A percentile compares a stretch with the other conserved stretches of the same genome.
These are phyloP conservation scores for Scaeva pyrastri DNA, from an alignment of 2,888 invertebrate species.

Conservation along the genomic window DNA sequence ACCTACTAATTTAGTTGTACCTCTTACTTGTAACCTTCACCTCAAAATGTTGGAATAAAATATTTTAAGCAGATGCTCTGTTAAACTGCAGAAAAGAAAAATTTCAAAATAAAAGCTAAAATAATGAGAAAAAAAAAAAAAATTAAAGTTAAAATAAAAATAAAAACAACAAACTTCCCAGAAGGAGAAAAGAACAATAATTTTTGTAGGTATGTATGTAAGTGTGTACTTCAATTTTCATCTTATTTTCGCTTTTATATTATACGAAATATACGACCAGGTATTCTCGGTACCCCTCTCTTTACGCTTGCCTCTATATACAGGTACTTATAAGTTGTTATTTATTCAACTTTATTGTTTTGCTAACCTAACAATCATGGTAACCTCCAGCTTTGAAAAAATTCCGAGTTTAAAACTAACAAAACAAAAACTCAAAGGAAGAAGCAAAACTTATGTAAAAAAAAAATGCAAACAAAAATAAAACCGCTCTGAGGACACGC, in stretches of 20 bases:
- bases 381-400: not conserved
- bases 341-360: conserved; percentile 20
- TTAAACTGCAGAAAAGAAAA: not conserved
- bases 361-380: not conserved
- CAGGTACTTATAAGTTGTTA: conserved; percentile 10
- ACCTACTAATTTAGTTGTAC: too few species aligned
- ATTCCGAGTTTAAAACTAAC: not conserved
- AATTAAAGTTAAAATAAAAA: not conserved
- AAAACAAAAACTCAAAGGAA: conserved; percentile 3
- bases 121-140: not conserved
- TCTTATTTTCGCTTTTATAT: not conserved
- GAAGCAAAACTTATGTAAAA: too few species aligned
- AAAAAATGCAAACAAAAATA: not conserved
- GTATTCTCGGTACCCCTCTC: too few species aligned
- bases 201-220: not conserved
- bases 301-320: not conserved
- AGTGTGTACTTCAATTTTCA: not conserved
- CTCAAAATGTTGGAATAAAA: not conserved
- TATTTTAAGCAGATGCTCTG: too few species aligned
- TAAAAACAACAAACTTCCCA: not conserved
- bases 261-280: too few species aligned
- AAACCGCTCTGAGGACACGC: not conserved
- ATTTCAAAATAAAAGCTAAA: not conserved
- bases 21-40: not conserved
- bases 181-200: not conserved